These are phyloP conservation scores for Corythoichthys haematopterus DNA, from an alignment of 2,113 vertebrate genomes.

Conservation along the genomic window DNA sequence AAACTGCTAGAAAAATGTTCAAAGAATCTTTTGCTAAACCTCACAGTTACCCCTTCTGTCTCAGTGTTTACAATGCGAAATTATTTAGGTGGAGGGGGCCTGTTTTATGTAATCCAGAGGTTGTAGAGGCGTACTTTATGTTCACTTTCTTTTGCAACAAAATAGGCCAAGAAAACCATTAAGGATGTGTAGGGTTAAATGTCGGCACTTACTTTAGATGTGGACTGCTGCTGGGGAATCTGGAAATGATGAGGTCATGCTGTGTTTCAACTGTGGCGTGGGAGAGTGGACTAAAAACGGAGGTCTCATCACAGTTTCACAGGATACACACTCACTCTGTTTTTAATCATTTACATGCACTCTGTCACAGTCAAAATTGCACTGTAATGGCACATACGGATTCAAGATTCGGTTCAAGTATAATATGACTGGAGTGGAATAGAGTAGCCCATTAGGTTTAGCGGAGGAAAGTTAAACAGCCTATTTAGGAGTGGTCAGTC, in stretches of 20 bases:
- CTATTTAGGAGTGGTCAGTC: conserved; percentile 18
- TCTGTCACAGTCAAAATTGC: neutral
- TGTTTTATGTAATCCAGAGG: neutral
- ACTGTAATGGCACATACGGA: neutral
- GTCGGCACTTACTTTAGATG: conserved; percentile 34
- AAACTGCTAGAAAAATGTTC: conserved; percentile 21
- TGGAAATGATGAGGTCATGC: conserved; percentile 50
- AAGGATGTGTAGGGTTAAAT: conserved; percentile 1
- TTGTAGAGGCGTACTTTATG: neutral
- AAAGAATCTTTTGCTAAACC: conserved; percentile 21
- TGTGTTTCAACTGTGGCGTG: conserved; percentile 37
- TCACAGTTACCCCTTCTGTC: neutral
- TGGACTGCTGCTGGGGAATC: conserved; percentile 26
- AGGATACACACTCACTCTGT: conserved; percentile 6
- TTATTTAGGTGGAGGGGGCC: neutral
- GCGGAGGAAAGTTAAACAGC: neutral
- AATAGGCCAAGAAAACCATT: neutral
- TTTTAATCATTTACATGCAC: neutral
- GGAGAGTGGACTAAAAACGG: conserved; percentile 28
- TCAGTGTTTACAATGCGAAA: neutral
- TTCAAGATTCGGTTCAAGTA: neutral
- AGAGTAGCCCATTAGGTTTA: neutral
- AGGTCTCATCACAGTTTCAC: conserved; percentile 31
- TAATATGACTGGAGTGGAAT: neutral
- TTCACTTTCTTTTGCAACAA: neutral